phyloP scores from a whole-genome alignment of 1,140 invertebrate species.

The Chironomus striatipennis region DNA sequence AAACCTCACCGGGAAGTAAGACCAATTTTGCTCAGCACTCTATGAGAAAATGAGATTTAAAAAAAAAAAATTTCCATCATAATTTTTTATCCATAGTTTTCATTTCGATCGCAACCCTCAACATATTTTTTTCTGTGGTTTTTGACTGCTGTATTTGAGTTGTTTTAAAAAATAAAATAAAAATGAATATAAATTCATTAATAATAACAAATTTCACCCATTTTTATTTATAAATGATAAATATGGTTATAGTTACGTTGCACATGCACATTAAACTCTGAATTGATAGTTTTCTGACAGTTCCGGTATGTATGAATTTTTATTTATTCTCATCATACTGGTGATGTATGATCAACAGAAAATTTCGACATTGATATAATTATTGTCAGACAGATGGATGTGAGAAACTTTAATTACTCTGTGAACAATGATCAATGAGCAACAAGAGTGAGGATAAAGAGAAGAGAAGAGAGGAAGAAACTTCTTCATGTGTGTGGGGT shows the following conservation, averaged over 20 bases:
- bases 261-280: background rate
- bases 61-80: too few relatives aligned
- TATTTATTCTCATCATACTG: background rate
- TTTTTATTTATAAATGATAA: conserved; percentile 1
- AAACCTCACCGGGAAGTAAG: too few relatives aligned
- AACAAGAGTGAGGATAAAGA: background rate
- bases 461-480: background rate
- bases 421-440: background rate
- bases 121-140: conserved; percentile 7
- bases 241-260: background rate
- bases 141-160: background rate
- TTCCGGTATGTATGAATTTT: background rate
- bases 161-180: too few relatives aligned
- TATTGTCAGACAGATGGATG: conserved; percentile 7
- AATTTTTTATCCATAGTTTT: background rate
- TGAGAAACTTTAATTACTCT: conserved; percentile 7
- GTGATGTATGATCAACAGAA: background rate
- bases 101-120: background rate
- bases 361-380: background rate
- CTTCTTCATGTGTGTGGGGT: background rate
- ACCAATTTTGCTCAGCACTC: too few relatives aligned
- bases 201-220: conserved; percentile 9
- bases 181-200: background rate
- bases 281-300: background rate
- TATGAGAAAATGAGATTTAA: too few relatives aligned